Evolutionary conservation across 2,797 vertebrate species (phyloP).

Genomic region (Ceyx erithaca): DNA sequence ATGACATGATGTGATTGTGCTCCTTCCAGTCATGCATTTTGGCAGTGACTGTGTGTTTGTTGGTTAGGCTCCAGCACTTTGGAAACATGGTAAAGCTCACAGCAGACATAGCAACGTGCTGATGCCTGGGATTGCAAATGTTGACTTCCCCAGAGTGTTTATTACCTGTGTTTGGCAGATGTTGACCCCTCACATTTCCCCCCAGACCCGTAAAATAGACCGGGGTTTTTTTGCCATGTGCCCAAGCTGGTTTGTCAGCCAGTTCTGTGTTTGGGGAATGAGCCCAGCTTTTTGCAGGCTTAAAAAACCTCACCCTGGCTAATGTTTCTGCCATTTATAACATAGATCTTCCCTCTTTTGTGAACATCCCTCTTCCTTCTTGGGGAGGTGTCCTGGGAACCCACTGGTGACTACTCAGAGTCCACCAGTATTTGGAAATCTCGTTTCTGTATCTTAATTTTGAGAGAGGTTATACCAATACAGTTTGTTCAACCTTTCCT

Average conservation of each 20-base stretch:
- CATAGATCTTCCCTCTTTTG: neutral
- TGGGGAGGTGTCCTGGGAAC: neutral
- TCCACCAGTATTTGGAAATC: neutral
- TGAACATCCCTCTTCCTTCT: neutral
- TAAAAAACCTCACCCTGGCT: neutral
- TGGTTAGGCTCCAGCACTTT: neutral
- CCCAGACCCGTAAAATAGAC: neutral
- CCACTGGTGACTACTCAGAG: neutral
- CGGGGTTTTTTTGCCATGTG: neutral
- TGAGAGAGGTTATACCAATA: no score
- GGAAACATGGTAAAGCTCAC: neutral
- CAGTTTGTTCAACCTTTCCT: neutral
- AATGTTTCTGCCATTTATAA: neutral
- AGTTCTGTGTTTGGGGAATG: neutral
- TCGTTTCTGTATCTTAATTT: neutral
- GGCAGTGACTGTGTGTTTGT: fast-evolving
- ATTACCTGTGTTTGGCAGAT: neutral
- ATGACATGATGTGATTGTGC: neutral
- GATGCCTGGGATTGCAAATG: neutral
- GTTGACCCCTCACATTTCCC: fast-evolving
- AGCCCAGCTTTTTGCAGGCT: neutral
- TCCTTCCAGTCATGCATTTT: neutral
- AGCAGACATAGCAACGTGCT: fast-evolving
- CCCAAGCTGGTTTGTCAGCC: neutral
- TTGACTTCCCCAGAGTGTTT: neutral